These are phyloP conservation scores for Meles meles DNA, from an alignment of 2,113 vertebrate species.

Conservation along the genomic window DNA sequence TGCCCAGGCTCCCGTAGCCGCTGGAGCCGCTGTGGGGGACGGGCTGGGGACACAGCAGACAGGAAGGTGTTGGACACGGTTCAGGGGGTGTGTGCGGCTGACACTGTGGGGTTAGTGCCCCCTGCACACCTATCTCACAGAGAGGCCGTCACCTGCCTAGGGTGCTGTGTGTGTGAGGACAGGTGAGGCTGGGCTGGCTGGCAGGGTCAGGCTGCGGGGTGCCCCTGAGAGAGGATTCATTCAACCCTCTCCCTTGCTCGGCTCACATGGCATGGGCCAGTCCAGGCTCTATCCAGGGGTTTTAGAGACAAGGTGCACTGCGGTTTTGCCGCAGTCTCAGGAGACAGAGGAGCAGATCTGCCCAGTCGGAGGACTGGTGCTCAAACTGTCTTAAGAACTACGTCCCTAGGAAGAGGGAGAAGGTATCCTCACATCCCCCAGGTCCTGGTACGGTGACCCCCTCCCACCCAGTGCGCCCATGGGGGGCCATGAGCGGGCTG, in stretches of 20 bases:
- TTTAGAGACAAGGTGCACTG: not conserved
- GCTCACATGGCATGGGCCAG: fast-evolving
- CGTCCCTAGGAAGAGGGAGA: not conserved
- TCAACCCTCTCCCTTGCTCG: no score
- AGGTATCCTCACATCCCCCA: fast-evolving
- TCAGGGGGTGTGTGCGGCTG: not conserved
- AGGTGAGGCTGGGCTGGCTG: not conserved
- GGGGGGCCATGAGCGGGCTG: fast-evolving
- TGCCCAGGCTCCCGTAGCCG: conserved; percentile 94
- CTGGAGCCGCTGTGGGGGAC: conserved; percentile 95
- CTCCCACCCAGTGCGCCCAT: fast-evolving
- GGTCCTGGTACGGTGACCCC: not conserved
- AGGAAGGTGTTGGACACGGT: fast-evolving
- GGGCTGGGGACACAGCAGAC: conserved; percentile 81
- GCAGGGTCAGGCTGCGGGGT: fast-evolving
- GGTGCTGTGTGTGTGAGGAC: fast-evolving
- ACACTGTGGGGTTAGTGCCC: not conserved
- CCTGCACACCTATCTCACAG: not conserved
- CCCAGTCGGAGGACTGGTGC: fast-evolving
- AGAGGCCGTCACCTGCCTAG: fast-evolving
- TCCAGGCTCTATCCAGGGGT: fast-evolving
- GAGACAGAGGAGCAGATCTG: not conserved
- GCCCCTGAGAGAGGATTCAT: not conserved
- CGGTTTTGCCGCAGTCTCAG: fast-evolving
- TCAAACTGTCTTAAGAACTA: not conserved